Base-by-base conservation (phyloP, 2,113 vertebrate species). In the Siniperca knerii region DNA sequence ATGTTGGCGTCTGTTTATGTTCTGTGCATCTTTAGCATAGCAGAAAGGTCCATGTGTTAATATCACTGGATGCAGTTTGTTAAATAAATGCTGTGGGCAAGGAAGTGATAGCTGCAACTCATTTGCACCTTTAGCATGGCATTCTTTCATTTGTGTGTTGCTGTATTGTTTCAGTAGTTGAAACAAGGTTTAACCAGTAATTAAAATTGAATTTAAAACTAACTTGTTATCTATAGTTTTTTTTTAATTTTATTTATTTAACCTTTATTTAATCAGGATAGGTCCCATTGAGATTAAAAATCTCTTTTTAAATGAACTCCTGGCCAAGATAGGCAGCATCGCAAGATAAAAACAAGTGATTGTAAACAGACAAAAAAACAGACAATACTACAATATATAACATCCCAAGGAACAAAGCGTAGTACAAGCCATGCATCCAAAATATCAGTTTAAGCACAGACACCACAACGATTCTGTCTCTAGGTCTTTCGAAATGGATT, bases 1-100 rank as follows among this genome's bases (percentile, higher is more conserved):
- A 80, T 25, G 84, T 46, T 40, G 9, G 62, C 54, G 33, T 81
- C 60, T 88, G 61, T 92, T 92, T 89, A 86, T 89, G 69, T 37
- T 77, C 55, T 60, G 75, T 62, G 83, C 57, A 66, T 71, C 65
- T 81, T 75, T 50, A 52, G 23, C 33, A 48, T 37, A 11, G 65
- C 73, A 76, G 69, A 69, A 29, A 84, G 52, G 77, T 78, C 76
- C 40, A 75, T 75, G 79, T 79, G 54, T 57, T 77, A 86, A 86
- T 64, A 71, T 48, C 54, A n/a, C 50, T 37, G 12, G 12, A 71
- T 77, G 67, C 25, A 40, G 15, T 46, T 62, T 89, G 62, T 75
- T 72, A 83, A 65, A 78, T 65, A 78, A 33, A 74, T 35, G 50
- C 65, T 54, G 66, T 12, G 4, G 73, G 37, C 50, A 65, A 68